Conservation (phyloP, 2,888 invertebrate species). For the Sesamia inferens region DNA sequence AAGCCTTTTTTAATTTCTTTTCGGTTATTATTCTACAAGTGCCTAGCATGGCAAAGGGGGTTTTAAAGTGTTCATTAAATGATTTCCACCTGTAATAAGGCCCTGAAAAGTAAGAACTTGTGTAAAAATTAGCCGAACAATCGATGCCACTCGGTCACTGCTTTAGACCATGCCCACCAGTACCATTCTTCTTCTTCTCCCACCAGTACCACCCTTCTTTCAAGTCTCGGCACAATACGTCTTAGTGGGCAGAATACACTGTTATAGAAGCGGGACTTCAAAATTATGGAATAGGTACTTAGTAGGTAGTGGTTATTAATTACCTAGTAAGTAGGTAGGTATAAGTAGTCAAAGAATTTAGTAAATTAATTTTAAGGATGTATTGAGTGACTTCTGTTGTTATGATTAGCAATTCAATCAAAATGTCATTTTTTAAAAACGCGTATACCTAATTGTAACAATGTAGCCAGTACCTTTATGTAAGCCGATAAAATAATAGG, state of each 20-base stretch:
- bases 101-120: slow-evolving; percentile 88
- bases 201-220: no score
- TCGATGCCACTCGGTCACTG: background rate
- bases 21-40: slow-evolving; percentile 90
- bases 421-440: background rate
- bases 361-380: background rate
- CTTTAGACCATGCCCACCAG: background rate
- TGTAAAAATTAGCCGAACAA: slow-evolving; percentile 1
- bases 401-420: background rate
- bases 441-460: background rate
- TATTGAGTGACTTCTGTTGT: background rate
- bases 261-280: no score
- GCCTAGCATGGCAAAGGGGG: slow-evolving; percentile 88
- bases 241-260: no score
- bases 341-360: background rate
- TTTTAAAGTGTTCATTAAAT: slow-evolving; percentile 92
- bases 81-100: slow-evolving; percentile 96
- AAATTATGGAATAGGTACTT: no score
- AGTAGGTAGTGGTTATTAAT: no score
- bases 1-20: slow-evolving; percentile 90
- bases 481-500: slow-evolving; percentile 95
- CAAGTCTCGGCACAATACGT: no score
- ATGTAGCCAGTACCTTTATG: slow-evolving; percentile 91
- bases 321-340: background rate
- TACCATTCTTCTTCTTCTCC: no score